Evolutionary conservation across 2,113 vertebrate genomes (phyloP).

Genomic region (Phoenicopterus ruber): DNA sequence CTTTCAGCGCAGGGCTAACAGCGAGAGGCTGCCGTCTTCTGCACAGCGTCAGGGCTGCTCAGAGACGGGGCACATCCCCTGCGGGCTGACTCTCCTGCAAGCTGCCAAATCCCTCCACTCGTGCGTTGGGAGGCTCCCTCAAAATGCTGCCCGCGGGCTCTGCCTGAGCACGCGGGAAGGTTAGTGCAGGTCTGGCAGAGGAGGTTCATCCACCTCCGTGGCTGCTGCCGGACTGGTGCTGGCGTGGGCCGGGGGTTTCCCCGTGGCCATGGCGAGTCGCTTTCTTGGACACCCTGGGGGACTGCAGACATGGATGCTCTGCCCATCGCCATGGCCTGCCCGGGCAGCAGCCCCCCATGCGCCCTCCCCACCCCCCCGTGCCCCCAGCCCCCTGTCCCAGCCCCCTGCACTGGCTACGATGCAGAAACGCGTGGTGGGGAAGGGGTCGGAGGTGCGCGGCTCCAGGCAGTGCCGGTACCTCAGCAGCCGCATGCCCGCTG

Average conservation of each 20-base stretch:
- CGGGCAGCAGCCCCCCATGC: not conserved
- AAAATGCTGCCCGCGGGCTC: not conserved
- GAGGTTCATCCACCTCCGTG: not conserved
- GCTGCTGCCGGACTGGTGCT: not conserved
- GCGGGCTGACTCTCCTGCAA: not conserved
- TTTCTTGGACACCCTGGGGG: not conserved
- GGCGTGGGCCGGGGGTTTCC: not conserved
- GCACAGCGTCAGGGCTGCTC: not conserved
- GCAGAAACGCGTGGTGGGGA: not conserved
- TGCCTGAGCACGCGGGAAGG: not conserved
- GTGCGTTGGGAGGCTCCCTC: accelerated
- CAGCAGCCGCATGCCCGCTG: slow-evolving; percentile 76
- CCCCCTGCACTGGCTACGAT: not conserved
- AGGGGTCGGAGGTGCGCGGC: accelerated
- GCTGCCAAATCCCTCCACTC: not conserved
- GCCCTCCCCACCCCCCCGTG: too few relatives aligned
- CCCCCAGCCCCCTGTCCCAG: too few relatives aligned
- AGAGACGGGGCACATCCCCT: too few relatives aligned
- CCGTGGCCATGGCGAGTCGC: not conserved
- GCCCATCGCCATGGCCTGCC: not conserved
- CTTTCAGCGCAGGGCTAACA: not conserved
- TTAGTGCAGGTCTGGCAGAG: accelerated
- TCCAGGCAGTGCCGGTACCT: slow-evolving; percentile 27
- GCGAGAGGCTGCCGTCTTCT: not conserved
- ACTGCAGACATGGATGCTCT: not conserved